Base-by-base conservation (phyloP, 2,888 invertebrate species). In the Drosophila picticornis region DNA sequence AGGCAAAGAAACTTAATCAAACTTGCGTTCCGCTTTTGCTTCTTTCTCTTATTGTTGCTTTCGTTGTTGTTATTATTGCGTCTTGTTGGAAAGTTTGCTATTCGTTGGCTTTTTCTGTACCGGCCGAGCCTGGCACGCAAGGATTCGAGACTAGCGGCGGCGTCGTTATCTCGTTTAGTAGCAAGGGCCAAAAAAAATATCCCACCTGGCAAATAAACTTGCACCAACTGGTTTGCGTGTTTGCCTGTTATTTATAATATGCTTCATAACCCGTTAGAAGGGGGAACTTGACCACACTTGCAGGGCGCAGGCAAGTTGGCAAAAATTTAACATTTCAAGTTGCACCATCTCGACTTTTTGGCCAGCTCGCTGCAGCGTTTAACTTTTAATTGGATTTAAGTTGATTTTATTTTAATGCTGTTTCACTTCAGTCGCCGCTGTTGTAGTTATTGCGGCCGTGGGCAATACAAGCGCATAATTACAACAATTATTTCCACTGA, bases 311-410 rank as follows among this genome's bases (percentile, higher is more conserved):
- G 55, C 38, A 29, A 34, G 10, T 36, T 53, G 60, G 27, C 25
- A 25, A 64, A 67, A 75, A 72, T 81, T 75, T 36, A 80, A 75
- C 75, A 75, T 72, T 80, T 80, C 59, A 71, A 78, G 72, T 70
- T 67, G 51, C 60, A 55, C 13, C 60, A 62, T 38, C 62, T 60
- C 55, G 68, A 81, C 83, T 81, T 84, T 84, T 78, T 80, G 74
- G 77, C 77, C 58, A 36, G 55, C 56, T 59, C 48, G 52, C 52
- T 71, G 57, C 64, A 66, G 62, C 55, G 63, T 81, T 87, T 79
- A 86, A 86, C 76, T 87, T 87, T 87, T 87, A 87, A 87, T 88
- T 88, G 83, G 83, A 80, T 88, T 86, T 77, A 60, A 77, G 81
- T 73, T 84, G 71, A 75, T 79, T 74, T 76, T 75, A 52, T 67